Evolutionary conservation across 2,113 vertebrate genomes (phyloP).

Genomic region (Syrrhaptes paradoxus): DNA sequence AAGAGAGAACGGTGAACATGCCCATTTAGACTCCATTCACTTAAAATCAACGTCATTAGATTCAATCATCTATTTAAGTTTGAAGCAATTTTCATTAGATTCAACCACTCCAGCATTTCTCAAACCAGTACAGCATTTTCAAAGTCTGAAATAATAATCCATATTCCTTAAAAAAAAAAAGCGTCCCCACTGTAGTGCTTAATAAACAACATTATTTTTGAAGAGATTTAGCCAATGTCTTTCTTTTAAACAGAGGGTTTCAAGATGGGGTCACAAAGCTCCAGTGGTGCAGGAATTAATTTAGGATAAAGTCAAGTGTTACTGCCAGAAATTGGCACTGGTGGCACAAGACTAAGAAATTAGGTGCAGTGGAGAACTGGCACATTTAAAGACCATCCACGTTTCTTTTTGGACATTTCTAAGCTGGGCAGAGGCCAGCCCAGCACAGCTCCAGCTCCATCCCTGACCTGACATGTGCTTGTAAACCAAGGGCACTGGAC

Average conservation of each 20-base stretch:
- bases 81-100: background rate
- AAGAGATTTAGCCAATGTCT: background rate
- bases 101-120: background rate
- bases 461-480: background rate
- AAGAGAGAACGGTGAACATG: background rate
- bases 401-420: background rate
- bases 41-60: background rate
- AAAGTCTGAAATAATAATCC: background rate
- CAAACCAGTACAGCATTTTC: background rate
- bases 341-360: background rate
- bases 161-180: background rate
- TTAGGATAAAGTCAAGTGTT: background rate
- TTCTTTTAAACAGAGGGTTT: background rate
- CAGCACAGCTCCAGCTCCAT: background rate
- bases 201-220: background rate
- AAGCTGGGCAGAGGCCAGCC: background rate
- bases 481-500: background rate
- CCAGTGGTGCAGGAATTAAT: background rate
- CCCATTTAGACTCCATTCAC: background rate
- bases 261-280: background rate
- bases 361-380: background rate
- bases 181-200: background rate
- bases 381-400: background rate
- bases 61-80: background rate
- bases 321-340: background rate